Evolutionary conservation across 2,797 vertebrate genomes (phyloP).

Genomic region (Gymnopithys bicolor): DNA sequence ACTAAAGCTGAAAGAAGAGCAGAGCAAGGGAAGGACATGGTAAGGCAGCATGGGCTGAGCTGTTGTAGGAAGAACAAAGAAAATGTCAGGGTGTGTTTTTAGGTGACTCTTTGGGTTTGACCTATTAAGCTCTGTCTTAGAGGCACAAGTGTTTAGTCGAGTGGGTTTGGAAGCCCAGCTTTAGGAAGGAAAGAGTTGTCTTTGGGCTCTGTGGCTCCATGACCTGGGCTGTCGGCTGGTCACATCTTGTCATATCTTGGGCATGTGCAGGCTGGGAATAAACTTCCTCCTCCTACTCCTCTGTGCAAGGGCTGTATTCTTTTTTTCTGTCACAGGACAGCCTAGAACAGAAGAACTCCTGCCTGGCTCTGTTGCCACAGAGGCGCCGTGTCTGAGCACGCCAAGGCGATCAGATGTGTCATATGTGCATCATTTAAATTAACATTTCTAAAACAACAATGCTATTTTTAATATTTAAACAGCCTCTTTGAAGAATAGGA

Average conservation of each 20-base stretch:
- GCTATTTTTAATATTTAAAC: conserved; percentile 72
- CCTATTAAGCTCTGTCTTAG: background rate
- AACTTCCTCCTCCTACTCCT: background rate
- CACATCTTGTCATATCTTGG: accelerated
- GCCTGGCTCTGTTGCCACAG: background rate
- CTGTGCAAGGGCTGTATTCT: background rate
- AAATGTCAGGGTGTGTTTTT: background rate
- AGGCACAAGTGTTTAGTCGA: background rate
- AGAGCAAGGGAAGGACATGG: background rate
- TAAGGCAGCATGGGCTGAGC: background rate
- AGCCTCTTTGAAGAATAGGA: conserved; percentile 61
- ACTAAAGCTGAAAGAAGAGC: background rate
- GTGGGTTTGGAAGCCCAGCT: background rate
- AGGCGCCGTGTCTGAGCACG: background rate
- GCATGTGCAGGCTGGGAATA: background rate
- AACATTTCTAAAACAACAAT: conserved; percentile 60
- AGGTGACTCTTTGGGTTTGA: background rate
- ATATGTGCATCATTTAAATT: conserved; percentile 48
- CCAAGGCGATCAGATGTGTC: background rate
- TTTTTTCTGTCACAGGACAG: background rate
- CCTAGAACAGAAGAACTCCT: background rate
- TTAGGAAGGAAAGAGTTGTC: background rate
- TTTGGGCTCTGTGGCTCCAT: background rate
- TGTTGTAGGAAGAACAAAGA: background rate
- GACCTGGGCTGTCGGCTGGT: accelerated